Base-by-base conservation (phyloP, 1,140 invertebrate genomes). In the Colletes gigas region DNA sequence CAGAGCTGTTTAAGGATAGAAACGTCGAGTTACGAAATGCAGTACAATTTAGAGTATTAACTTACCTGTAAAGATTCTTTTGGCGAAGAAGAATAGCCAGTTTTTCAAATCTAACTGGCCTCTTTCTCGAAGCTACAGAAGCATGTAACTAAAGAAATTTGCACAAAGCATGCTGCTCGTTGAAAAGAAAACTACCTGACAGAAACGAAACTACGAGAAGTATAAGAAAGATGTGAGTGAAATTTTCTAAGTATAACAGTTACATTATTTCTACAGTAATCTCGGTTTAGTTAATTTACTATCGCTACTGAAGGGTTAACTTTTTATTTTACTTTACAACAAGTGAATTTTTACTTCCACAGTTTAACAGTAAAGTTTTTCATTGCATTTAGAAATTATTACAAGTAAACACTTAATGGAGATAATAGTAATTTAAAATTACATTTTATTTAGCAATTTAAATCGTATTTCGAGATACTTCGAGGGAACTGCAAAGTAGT, bases 11-110 rank as follows among this genome's bases (percentile, higher is more conserved):
- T 69, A 39, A 39, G 8, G 9, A 15, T 14, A 41, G 15, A n/a
- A n/a, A 41, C 3, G 4, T 41, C 4, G 15, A 41, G 30, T 52
- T 39, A 54, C 8, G 41, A 7, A 65, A 63, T 39, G n/a, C 12
- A 47, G 19, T 21, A 67, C 15, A 41, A 52, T 47, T 17, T 54
- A 50, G 17, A 52, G 17, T 19, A 19, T 60, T 17, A 9, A 79
- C 77, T 79, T 79, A 79, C 77, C 77, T 79, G 68, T 30, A 4
- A 17, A n/a, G 4, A 44, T 41, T 70, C 47, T 60, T 44, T 52
- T 17, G 21, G 6, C 12, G 21, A 70, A 15, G n/a, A 59, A 14
- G 21, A 39, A 15, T 47, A n/a, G 3, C 9, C 17, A n/a, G 55
- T 30, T 60, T 78, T 17, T 52, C 10, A 67, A 67, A 66, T 47